Base-by-base conservation (phyloP, 2,113 vertebrate genomes). In the Notiomystis cincta region DNA sequence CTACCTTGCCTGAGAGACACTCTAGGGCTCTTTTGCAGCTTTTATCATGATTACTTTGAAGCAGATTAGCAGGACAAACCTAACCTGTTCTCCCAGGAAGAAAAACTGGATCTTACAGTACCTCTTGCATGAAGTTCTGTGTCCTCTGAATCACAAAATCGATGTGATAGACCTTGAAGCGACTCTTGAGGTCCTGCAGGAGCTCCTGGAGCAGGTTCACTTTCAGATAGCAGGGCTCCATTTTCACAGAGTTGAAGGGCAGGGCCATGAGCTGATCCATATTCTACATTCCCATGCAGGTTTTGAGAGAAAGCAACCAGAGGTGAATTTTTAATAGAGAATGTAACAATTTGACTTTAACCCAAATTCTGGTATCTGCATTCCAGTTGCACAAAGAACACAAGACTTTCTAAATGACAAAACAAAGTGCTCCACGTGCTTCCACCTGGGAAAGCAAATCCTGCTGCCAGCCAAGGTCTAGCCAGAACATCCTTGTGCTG, bases 41-140 rank as follows among this genome's bases (percentile, higher is more conserved):
- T 51, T 83, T 64, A 86, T 90, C 66, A 88, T 89, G 88, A 67
- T 90, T 76, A 37, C 72, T 96, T 94, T 77, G 75, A 96, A 83
- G 88, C 15, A 56, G 11, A 22, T 77, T 70, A 86, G 62, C 76
- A 80, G 44, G 44, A 77, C 79, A 93, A 87, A 93, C 65, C 40
- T 61, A 93, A 93, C 72, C 60, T 76, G 80, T 76, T 90, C 86
- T 92, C 48, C 51, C 35, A 87, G 66, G 58, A 62, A 47, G 75
- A 75, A 94, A 87, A 96, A 48, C 33, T 44, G 28, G 78, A 88
- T 96, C 21, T 71, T 73, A 96, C 76, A 45, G 35, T 95, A 99
- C 99, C 99, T 99, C 98, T 91, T 99, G 98, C 98, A 99, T 98
- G 97, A 98, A 97, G 65, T 99, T 98, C 96, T 99, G 99, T 1